phyloP scores from a whole-genome alignment of 2,888 invertebrate species.

The Caenorhabditis sinica region DNA sequence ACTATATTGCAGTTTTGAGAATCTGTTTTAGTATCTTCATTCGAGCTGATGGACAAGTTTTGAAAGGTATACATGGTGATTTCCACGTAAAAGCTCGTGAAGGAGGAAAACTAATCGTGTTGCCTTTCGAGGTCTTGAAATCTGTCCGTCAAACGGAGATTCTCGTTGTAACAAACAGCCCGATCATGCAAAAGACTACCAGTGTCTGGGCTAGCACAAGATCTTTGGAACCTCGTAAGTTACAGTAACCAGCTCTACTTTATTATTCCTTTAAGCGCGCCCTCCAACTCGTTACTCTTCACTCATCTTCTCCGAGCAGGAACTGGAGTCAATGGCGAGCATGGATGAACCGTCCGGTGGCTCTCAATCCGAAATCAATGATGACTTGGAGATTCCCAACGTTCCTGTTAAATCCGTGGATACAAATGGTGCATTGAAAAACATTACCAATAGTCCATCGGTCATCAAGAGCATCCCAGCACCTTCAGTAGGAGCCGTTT shows the following conservation, averaged over 20 bases:
- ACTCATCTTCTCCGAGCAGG: not conserved
- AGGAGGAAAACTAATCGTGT: not conserved
- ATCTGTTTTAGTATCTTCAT: not conserved
- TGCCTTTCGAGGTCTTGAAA: constrained; percentile 1
- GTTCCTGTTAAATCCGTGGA: not conserved
- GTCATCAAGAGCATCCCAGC: not conserved
- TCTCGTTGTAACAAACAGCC: not conserved
- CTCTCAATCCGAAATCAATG: not conserved
- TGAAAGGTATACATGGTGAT: not conserved
- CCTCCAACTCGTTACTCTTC: constrained; percentile 23
- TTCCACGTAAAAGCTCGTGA: not conserved
- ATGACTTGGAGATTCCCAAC: too few species aligned
- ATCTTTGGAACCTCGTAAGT: constrained; percentile 37
- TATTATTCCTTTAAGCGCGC: constrained; percentile 12
- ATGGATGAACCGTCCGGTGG: not conserved
- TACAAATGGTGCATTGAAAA: not conserved
- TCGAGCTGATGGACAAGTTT: not conserved
- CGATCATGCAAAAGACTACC: constrained; percentile 4
- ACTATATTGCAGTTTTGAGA: not conserved
- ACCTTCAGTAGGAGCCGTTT: not conserved
- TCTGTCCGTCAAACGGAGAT: constrained; percentile 7
- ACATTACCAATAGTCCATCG: not conserved
- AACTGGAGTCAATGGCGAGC: not conserved
- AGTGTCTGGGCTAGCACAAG: not conserved
- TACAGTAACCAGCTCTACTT: not conserved